Percentiles rank a stretch among this genome's conserved stretches.
These are phyloP conservation scores for Orthonychiurus folsomi DNA, from an alignment of 2,888 invertebrate species.

Conservation along the genomic window DNA sequence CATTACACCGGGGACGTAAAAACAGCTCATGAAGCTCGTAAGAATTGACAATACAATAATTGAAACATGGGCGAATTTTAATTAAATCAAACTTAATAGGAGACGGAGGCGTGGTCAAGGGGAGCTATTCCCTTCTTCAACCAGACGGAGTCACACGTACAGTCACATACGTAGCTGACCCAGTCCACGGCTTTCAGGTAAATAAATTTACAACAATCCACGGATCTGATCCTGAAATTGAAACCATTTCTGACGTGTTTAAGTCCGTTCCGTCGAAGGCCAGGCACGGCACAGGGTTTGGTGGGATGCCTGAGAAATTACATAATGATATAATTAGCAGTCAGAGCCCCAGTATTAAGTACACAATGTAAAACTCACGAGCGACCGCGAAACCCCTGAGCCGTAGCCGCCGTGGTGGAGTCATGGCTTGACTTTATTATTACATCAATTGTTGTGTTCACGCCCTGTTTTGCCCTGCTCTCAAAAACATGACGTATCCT, in stretches of 20 bases:
- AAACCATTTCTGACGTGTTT: no score
- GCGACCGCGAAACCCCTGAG: not conserved
- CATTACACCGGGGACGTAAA: slow-evolving; percentile 9
- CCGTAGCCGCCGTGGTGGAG: no score
- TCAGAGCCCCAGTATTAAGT: not conserved
- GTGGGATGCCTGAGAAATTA: not conserved
- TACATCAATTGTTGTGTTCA: not conserved
- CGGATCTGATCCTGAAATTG: no score
- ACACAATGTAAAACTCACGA: not conserved
- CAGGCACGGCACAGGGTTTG: not conserved
- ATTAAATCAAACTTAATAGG: no score
- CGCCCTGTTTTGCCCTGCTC: not conserved
- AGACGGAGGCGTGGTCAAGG: slow-evolving; percentile 43
- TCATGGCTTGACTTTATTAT: no score
- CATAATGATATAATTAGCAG: not conserved
- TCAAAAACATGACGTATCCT: not conserved
- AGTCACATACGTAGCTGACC: slow-evolving; percentile 45
- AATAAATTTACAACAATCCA: no score
- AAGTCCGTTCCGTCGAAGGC: not conserved
- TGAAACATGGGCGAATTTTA: no score
- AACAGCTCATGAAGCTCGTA: not conserved
- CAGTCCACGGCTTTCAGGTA: slow-evolving; percentile 43
- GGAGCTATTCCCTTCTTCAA: slow-evolving; percentile 42
- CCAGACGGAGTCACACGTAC: slow-evolving; percentile 41
- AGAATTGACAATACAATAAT: no score